Base-by-base conservation (phyloP, 2,113 vertebrate genomes). In the Stigmatopora argus region DNA sequence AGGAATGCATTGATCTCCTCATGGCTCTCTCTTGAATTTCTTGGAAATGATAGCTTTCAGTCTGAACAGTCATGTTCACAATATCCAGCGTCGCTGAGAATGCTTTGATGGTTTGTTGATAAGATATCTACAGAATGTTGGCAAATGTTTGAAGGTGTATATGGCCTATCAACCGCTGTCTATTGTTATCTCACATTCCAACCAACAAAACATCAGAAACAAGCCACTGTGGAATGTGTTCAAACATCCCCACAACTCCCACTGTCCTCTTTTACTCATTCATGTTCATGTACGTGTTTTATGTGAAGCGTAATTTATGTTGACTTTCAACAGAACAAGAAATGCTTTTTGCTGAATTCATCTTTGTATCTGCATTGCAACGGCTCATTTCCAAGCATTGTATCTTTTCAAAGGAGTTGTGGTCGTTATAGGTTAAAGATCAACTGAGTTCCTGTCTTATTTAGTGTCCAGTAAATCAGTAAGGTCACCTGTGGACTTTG, bases 1-100 rank as follows among this genome's bases (percentile, higher is more conserved):
- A 83, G 81, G 85, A 89, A 88, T 85, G 83, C 83, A 86, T 85
- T 87, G 83, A 89, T 83, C 79, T 82, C 64, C 49, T 74, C 62
- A 23, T 55, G 68, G 82, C 35, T 41, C 38, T 59, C 38, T 41
- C n/a, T 44, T 11, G 13, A 41, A 61, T 45, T 61, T 19, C n/a
- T 34, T 55, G 52, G 44, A 48, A 44, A 70, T 55, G 65, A 59
- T 70, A 55, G n/a, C 66, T 78, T 74, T 69, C 12, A 45, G 58
- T 75, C 23, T 34, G 35, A 41, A 61, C 52, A 52, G 17, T 66
- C 38, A 56, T 26, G 1, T 65, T 79, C 49, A 62, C 38, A 60
- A 26, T 15, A 1, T 17, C 53, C 44, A 65, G 49, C 13, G 4
- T 46, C 51, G 47, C 63, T 14, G 46, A 65, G 52, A 72, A 46